These are phyloP conservation scores for Apis dorsata DNA, from an alignment of 1,140 invertebrate species.

Conservation along the genomic window DNA sequence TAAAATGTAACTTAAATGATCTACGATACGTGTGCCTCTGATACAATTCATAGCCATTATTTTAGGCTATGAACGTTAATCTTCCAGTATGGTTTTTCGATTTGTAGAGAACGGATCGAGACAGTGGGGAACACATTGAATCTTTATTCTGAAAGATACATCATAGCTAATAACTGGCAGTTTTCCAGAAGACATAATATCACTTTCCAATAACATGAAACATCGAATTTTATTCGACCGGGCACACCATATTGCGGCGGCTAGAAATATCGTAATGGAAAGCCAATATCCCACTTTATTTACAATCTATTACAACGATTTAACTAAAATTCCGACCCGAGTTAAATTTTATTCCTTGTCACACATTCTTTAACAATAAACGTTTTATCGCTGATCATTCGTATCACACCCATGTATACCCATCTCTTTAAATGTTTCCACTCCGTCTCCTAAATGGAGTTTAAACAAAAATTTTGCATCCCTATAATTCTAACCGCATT, in stretches of 20 bases:
- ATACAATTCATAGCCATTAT: not conserved
- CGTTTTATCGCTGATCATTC: not conserved
- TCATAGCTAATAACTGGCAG: slow-evolving; percentile 13
- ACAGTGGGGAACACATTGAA: not conserved
- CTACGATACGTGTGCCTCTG: no score
- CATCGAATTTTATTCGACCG: slow-evolving; percentile 8
- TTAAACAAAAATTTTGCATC: no score
- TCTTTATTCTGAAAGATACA: slow-evolving; percentile 7
- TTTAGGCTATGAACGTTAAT: not conserved
- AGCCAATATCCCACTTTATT: slow-evolving; percentile 10
- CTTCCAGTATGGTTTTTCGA: not conserved
- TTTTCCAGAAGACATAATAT: slow-evolving; percentile 27
- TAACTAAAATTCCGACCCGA: not conserved
- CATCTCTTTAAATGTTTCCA: no score
- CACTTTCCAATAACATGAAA: slow-evolving; percentile 11
- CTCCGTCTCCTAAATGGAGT: no score
- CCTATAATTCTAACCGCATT: no score
- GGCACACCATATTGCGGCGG: slow-evolving; percentile 5
- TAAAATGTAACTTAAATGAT: no score
- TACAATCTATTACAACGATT: not conserved
- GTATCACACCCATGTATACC: not conserved
- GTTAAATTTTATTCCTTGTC: not conserved
- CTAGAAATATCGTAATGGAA: not conserved
- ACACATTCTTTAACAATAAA: not conserved
- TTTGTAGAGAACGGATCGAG: not conserved